Evolutionary conservation across 2,888 invertebrate genomes (phyloP).

Genomic region (Lacanobia wlatinum): DNA sequence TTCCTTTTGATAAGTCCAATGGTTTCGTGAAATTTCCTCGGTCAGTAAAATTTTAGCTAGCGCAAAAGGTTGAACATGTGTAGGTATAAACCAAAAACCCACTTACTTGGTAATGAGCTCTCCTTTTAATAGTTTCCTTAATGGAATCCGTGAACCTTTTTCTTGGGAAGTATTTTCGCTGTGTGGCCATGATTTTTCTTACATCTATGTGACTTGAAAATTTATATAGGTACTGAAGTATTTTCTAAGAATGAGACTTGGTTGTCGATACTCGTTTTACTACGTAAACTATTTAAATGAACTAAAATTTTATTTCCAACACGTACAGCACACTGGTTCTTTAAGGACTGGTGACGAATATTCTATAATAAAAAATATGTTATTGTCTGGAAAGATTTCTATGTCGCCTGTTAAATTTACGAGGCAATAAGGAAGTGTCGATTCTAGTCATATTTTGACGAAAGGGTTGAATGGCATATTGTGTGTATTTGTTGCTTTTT

Average conservation of each 20-base stretch:
- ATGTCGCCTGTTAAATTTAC: slow-evolving; percentile 85
- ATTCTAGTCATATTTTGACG: slow-evolving; percentile 86
- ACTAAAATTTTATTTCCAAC: slow-evolving; percentile 63
- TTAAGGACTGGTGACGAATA: slow-evolving; percentile 66
- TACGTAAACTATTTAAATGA: slow-evolving; percentile 58
- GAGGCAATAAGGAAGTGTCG: slow-evolving; percentile 89
- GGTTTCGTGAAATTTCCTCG: slow-evolving; percentile 30
- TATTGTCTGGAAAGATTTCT: slow-evolving; percentile 75
- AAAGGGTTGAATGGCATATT: slow-evolving; percentile 89
- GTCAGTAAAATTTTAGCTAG: slow-evolving; percentile 52
- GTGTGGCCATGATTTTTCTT: slow-evolving; percentile 50
- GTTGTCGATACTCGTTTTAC: slow-evolving; percentile 41
- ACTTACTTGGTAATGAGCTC: slow-evolving; percentile 63
- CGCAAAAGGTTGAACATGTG: slow-evolving; percentile 39
- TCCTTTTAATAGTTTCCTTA: slow-evolving; percentile 61
- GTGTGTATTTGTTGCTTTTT: slow-evolving; percentile 83
- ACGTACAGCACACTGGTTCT: slow-evolving; percentile 63
- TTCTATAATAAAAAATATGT: slow-evolving; percentile 71
- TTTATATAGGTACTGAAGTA: slow-evolving; percentile 22
- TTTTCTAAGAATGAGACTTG: slow-evolving; percentile 47
- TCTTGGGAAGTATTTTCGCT: slow-evolving; percentile 49
- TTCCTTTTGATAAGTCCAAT: slow-evolving; percentile 33
- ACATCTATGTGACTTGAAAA: slow-evolving; percentile 46
- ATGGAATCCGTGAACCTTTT: slow-evolving; percentile 60
- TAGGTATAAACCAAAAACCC: slow-evolving; percentile 56